A percentile compares a stretch with the other conserved stretches of the same genome.
Evolutionary conservation across 2,888 invertebrate species (phyloP).

Genomic region (Eutolmus rufibarbis): DNA sequence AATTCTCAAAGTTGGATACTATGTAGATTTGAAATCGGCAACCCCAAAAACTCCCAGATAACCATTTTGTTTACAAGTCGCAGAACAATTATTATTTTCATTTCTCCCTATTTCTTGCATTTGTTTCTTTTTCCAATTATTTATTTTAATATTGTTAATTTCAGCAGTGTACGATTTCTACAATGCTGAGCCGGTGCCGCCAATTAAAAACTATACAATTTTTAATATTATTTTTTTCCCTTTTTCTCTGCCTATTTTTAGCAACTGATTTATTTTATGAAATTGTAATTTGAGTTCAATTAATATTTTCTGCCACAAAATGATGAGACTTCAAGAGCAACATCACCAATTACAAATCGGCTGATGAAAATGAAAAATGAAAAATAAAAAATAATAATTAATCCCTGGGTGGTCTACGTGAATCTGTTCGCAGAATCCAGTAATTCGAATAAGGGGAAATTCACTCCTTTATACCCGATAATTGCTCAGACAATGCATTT

Average conservation of each 20-base stretch:
- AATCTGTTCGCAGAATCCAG: neutral
- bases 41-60: no score
- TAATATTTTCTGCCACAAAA: neutral
- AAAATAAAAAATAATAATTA: neutral
- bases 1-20: no score
- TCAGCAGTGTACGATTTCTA: neutral
- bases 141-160: no score
- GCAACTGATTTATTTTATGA: neutral
- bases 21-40: no score
- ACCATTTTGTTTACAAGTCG: no score
- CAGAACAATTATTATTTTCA: no score
- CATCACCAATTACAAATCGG: neutral
- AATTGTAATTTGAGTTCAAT: neutral
- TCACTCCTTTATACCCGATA: conserved; percentile 45
- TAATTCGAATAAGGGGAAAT: neutral
- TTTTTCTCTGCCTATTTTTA: neutral
- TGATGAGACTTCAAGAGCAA: neutral
- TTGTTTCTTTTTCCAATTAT: no score
- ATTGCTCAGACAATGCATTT: conserved; percentile 48
- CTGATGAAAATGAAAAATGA: neutral
- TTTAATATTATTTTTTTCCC: neutral
- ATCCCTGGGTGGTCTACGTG: neutral
- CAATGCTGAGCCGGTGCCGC: no score
- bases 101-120: no score
- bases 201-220: neutral